Evolutionary conservation across 1,140 invertebrate genomes (phyloP).

Genomic region (Plectus sambesii): DNA sequence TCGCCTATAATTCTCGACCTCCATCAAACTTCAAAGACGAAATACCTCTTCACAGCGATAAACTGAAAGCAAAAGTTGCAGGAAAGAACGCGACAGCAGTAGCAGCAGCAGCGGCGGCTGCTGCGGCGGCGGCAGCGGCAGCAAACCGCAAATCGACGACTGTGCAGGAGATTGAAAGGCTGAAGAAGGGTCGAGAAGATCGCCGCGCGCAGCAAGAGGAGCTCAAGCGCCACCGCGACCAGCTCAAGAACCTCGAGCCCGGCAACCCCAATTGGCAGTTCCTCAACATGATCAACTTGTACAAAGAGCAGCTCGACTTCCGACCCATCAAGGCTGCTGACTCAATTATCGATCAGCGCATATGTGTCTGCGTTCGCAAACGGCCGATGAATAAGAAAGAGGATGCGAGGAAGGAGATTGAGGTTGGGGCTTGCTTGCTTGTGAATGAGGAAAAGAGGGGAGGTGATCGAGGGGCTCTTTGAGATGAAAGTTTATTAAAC

Average conservation of each 20-base stretch:
- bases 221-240: conserved; percentile 72
- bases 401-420: conserved; percentile 34
- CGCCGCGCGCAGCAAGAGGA: conserved; percentile 78
- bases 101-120: neutral
- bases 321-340: conserved; percentile 72
- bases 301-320: conserved; percentile 74
- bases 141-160: conserved; percentile 57
- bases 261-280: conserved; percentile 97
- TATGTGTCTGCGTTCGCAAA: conserved; percentile 93
- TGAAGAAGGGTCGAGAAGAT: conserved; percentile 91
- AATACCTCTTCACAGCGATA: too few relatives aligned
- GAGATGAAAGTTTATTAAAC: too few relatives aligned
- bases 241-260: conserved; percentile 77
- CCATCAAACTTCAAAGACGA: too few relatives aligned
- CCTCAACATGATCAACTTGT: conserved; percentile 87
- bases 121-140: neutral
- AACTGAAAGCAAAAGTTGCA: too few relatives aligned
- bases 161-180: conserved; percentile 85
- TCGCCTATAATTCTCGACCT: too few relatives aligned
- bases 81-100: neutral
- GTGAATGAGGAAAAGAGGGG: neutral
- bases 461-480: too few relatives aligned
- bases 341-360: conserved; percentile 83
- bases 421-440: conserved; percentile 20
- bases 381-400: conserved; percentile 81